A percentile compares a stretch with the other conserved stretches of the same genome.
These are phyloP conservation scores for Nomada ruficornis DNA, from an alignment of 2,888 invertebrate species.

Conservation along the genomic window DNA sequence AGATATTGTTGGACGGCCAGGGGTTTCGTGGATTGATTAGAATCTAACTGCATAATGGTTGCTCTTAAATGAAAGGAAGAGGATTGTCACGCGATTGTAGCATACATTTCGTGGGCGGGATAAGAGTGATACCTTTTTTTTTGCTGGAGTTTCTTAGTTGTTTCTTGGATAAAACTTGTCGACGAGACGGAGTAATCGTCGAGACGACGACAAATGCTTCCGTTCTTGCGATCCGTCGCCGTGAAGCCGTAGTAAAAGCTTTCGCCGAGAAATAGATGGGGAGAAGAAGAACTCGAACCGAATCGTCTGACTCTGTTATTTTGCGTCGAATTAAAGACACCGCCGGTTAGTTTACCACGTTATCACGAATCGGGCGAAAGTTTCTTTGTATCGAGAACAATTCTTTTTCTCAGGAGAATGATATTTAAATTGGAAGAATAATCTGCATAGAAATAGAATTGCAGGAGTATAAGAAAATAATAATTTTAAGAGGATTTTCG, in stretches of 20 bases:
- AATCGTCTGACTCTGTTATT: not conserved
- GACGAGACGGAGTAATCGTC: not conserved
- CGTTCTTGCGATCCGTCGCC: not conserved
- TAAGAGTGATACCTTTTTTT: conserved; percentile 2
- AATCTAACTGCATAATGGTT: conserved; percentile 66
- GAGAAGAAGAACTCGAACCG: not conserved
- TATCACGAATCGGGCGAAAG: too few species aligned
- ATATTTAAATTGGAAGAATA: too few species aligned
- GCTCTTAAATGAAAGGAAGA: conserved; percentile 7
- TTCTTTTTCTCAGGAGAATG: too few species aligned
- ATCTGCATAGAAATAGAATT: too few species aligned
- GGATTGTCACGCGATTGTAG: conserved; percentile 31
- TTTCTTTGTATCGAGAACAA: too few species aligned
- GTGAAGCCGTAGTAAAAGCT: conserved; percentile 4
- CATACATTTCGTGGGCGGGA: conserved; percentile 3
- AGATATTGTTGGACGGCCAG: not conserved
- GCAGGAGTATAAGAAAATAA: too few species aligned
- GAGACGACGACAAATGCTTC: conserved; percentile 13
- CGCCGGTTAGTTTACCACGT: too few species aligned
- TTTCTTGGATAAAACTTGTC: conserved; percentile 29
- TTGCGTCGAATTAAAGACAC: not conserved
- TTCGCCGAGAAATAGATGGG: not conserved
- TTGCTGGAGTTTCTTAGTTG: not conserved
- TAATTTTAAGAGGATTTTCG: too few species aligned
- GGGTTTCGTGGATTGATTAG: conserved; percentile 53